Percentiles rank a stretch among this genome's conserved stretches.
Conservation (phyloP, 2,888 invertebrate genomes). For the Agonopterix subpropinquella region DNA sequence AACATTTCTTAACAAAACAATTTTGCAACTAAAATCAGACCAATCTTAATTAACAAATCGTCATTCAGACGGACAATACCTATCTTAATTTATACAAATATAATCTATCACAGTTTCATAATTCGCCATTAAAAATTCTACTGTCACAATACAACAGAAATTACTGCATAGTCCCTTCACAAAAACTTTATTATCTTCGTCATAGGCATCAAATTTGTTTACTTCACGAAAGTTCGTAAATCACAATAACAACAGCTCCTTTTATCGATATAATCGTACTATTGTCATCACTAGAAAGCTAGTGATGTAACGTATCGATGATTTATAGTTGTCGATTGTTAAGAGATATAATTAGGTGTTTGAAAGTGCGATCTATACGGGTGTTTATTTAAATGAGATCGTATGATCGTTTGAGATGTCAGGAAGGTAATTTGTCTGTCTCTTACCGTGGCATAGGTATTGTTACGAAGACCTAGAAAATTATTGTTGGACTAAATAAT, state of each 20-base stretch:
- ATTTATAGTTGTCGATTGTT: slow-evolving; percentile 3
- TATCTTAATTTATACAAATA: background rate
- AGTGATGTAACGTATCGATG: slow-evolving; percentile 10
- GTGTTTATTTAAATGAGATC: slow-evolving; percentile 1
- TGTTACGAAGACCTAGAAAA: too few species aligned
- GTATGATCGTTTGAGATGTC: background rate
- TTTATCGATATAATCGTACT: slow-evolving; percentile 3
- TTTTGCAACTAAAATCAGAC: background rate
- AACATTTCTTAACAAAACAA: background rate
- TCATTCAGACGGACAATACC: background rate
- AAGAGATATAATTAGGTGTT: background rate
- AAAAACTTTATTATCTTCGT: too few species aligned
- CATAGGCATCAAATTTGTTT: too few species aligned
- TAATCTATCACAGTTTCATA: background rate
- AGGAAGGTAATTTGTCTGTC: background rate
- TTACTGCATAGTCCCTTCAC: too few species aligned
- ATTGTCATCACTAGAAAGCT: slow-evolving; percentile 6
- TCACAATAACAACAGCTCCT: background rate
- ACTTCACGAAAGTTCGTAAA: too few species aligned
- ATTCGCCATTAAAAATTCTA: background rate
- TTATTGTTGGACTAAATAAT: too few species aligned
- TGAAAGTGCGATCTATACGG: background rate
- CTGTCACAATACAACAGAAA: background rate
- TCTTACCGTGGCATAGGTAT: too few species aligned
- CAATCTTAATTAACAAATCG: background rate